Evolutionary conservation across 37 sponge, comb jelly and placozoan species (phyloP), one percentile per base, ranked within the genome.

Genomic region (Dysidea cf. avara): DNA sequence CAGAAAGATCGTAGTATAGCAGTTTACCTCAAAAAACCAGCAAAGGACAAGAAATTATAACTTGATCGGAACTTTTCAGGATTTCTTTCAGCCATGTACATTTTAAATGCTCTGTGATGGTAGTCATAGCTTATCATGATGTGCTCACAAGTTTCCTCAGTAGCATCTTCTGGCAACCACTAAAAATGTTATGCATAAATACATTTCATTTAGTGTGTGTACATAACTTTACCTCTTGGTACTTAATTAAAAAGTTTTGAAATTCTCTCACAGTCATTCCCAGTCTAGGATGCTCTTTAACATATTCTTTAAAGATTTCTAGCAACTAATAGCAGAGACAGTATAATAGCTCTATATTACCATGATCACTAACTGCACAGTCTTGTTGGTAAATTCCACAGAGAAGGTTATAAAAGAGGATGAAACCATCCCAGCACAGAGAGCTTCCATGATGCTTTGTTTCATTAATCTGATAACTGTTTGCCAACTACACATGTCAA

Each of bases 371-470:
- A 12, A 43, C 46, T 9, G 9, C 5, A 43, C 46, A 43, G 9
- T 43, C 9, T 12, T 5, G 9, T 12, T 43, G 7, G 9, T 43
- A 5, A 12, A 43, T 74, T 16, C 59, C 71, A 69, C 81, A 86
- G 30, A 89, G 50, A 11, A 79, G 30, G 39, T 84, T 70, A 43
- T 81, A 81, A 20, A 81, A n/a, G 39, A 80, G 65, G 1, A 66
- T 58, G 39, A 90, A 84, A 18, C 86, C 86, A 35, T 90, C 81
- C 91, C 91, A 90, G 32, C 40, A 58, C 32, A 90, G 72, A 16
- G 86, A 63, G 6, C 71, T 54, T 0, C 65, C 77, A 35, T 68
- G 48, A 50, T 66, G 32, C 29, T 51, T 26, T 29, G 87, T 80
- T 39, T 56, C 46, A 2, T 46, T 51, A 32, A 61, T 37, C 75